Conservation (phyloP, 2,888 invertebrate genomes). For the Limnephilus lunatus region DNA sequence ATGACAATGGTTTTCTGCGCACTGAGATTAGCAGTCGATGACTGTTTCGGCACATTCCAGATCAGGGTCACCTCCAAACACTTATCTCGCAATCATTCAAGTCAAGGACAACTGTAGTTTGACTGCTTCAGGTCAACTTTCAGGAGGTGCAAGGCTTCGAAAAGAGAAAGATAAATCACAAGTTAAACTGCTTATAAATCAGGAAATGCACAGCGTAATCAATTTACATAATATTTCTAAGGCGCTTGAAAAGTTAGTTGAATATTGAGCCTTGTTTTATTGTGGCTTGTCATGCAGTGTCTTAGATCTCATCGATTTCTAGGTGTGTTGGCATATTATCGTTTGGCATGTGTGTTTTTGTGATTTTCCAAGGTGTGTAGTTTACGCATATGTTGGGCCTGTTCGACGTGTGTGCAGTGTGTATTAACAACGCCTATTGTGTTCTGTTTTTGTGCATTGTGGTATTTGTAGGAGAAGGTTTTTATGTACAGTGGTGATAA, state of each 20-base stretch:
- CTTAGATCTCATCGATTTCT: background rate
- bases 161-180: background rate
- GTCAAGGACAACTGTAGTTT: slow-evolving; percentile 2
- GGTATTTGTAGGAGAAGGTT: too few relatives aligned
- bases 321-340: background rate
- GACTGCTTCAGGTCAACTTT: background rate
- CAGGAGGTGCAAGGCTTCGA: background rate
- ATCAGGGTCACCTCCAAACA: background rate
- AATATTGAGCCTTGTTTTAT: background rate
- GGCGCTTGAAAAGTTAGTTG: background rate
- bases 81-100: background rate
- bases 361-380: background rate
- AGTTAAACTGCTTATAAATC: background rate
- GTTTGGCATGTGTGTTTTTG: background rate
- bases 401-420: background rate
- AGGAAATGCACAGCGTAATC: background rate
- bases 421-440: background rate
- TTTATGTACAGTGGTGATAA: background rate
- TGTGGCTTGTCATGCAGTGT: background rate
- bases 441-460: background rate
- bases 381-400: background rate
- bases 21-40: background rate
- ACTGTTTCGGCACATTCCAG: slow-evolving; percentile 2
- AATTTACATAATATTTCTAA: background rate
- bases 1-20: background rate